Conservation (phyloP, 2,888 invertebrate genomes). For the Drosophila siamana region DNA sequence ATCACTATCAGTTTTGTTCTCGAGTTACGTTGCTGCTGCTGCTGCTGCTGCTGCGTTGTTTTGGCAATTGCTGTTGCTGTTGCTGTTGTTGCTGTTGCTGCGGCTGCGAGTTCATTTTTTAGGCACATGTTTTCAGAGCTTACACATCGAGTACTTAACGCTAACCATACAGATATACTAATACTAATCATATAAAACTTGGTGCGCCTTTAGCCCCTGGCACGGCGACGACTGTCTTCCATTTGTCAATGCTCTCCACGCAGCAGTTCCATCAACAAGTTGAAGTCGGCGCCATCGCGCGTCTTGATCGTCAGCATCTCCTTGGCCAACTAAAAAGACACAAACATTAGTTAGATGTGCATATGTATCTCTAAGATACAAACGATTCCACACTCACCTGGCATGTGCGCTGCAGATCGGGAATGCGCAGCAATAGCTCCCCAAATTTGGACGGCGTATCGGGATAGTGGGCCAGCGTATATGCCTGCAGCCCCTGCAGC, state of each 20-base stretch:
- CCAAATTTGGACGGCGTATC: slow-evolving; percentile 98
- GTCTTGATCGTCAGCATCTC: slow-evolving; percentile 95
- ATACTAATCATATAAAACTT: slow-evolving; percentile 75
- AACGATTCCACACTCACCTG: slow-evolving; percentile 87
- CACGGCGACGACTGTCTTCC: slow-evolving; percentile 29
- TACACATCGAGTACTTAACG: slow-evolving; percentile 70
- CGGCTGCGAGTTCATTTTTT: slow-evolving; percentile 63
- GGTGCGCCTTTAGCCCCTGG: slow-evolving; percentile 38
- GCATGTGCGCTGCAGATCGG: slow-evolving; percentile 97
- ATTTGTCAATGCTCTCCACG: slow-evolving; percentile 93
- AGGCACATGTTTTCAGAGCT: slow-evolving; percentile 82
- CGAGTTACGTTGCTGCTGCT: slow-evolving; percentile 41
- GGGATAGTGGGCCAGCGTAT: slow-evolving; percentile 95
- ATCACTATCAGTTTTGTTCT: slow-evolving; percentile 53
- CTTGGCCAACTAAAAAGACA: slow-evolving; percentile 91
- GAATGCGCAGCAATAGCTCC: slow-evolving; percentile 95
- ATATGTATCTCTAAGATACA: background rate
- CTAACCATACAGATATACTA: slow-evolving; percentile 71
- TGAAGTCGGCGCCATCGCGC: slow-evolving; percentile 96
- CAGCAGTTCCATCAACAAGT: slow-evolving; percentile 97
- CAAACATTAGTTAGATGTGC: background rate
- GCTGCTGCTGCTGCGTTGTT: slow-evolving; percentile 15
- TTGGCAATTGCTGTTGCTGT: slow-evolving; percentile 16
- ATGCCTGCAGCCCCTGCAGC: slow-evolving; percentile 95
- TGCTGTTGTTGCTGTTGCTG: slow-evolving; percentile 36